These are phyloP conservation scores for Acrocephalus arundinaceus DNA, from an alignment of 2,113 vertebrate genomes.

Conservation along the genomic window DNA sequence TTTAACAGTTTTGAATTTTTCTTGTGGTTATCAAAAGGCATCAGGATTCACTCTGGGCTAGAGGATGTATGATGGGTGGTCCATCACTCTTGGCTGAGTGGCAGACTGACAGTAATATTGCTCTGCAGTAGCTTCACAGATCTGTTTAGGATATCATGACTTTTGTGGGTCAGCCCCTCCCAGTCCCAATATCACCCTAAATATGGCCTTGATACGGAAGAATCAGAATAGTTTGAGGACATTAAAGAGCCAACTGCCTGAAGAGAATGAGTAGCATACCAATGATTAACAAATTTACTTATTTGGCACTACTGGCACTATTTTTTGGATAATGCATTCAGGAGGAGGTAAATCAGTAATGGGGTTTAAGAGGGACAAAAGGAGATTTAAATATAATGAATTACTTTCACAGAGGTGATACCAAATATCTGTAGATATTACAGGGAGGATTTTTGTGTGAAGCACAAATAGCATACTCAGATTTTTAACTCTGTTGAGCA, in stretches of 20 bases:
- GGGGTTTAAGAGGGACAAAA: background rate
- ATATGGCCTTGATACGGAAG: background rate
- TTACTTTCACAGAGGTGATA: background rate
- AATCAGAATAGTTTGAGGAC: background rate
- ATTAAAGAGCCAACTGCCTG: background rate
- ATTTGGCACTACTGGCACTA: background rate
- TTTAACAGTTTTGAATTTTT: background rate
- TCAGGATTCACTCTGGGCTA: background rate
- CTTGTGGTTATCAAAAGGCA: background rate
- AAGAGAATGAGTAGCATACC: background rate
- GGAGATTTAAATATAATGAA: background rate
- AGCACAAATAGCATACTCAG: background rate
- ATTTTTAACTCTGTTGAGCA: background rate
- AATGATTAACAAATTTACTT: background rate
- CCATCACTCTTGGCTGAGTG: background rate
- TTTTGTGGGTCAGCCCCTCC: background rate
- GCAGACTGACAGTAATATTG: background rate
- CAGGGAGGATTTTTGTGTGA: background rate
- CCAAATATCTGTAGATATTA: background rate
- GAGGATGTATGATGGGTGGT: background rate
- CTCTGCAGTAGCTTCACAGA: background rate
- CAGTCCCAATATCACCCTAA: background rate
- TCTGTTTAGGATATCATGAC: background rate
- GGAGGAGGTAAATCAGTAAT: conserved; percentile 14
- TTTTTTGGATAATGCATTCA: conserved; percentile 17